A percentile compares a stretch with the other conserved stretches of the same genome.
These are phyloP conservation scores for Hirtodrosophila trivittata DNA, from an alignment of 2,888 invertebrate species.

Conservation along the genomic window DNA sequence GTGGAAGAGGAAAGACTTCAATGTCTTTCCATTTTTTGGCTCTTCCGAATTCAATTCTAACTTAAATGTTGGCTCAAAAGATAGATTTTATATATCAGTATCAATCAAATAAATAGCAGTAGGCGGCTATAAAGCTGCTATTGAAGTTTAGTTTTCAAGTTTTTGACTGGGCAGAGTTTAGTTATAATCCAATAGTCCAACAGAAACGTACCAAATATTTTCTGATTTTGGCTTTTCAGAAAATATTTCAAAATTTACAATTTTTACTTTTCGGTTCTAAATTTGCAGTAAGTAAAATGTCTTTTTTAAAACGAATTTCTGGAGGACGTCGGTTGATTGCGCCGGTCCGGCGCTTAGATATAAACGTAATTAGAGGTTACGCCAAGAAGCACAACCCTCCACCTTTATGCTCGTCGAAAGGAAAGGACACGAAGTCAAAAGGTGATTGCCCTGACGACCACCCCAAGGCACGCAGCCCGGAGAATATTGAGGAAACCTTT, in stretches of 20 bases:
- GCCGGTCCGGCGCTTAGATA: no score
- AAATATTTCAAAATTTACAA: constrained; percentile 8
- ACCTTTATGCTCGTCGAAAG: constrained; percentile 7
- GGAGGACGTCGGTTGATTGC: no score
- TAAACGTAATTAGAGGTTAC: no score
- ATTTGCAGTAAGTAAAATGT: constrained; percentile 11
- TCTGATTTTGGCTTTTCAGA: constrained; percentile 8
- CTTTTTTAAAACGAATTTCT: no score
- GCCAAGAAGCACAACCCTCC: constrained; percentile 19
- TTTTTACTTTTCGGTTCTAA: constrained; percentile 1
- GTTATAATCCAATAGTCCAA: not conserved
- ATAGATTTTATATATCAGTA: no score
- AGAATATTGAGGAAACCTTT: constrained; percentile 21
- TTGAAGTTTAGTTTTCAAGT: no score
- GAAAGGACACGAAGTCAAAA: not conserved
- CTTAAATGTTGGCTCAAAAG: no score
- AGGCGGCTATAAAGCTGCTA: no score
- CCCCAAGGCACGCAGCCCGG: constrained; percentile 20
- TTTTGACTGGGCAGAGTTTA: constrained; percentile 5
- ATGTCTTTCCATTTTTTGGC: no score
- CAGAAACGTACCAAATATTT: not conserved
- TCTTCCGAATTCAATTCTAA: no score
- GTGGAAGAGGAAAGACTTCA: no score
- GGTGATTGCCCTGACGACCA: constrained; percentile 17
- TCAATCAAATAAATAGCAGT: no score